Percentiles rank a stretch among this genome's conserved stretches.
Conservation (phyloP, 2,113 vertebrate genomes). For the Tympanuchus pallidicinctus region DNA sequence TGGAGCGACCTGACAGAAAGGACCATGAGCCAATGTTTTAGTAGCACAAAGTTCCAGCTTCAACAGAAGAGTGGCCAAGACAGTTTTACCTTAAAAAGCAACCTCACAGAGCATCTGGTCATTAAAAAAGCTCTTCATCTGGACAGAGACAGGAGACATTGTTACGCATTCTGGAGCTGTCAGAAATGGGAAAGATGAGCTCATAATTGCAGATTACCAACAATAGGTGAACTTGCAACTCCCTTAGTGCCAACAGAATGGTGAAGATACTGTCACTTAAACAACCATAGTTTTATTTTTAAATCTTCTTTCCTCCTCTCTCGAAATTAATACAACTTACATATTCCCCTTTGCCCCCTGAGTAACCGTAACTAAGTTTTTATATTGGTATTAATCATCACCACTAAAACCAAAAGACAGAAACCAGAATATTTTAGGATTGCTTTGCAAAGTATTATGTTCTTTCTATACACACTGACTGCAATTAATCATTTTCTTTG, state of each 20-base stretch:
- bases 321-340: slow-evolving; percentile 30
- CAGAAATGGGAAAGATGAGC: not conserved
- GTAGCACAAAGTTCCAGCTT: not conserved
- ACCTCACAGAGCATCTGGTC: not conserved
- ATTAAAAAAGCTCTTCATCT: not conserved
- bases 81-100: not conserved
- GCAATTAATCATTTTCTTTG: not conserved
- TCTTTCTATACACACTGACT: not conserved
- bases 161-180: not conserved
- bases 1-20: not conserved
- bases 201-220: accelerated
- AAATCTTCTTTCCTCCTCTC: slow-evolving; percentile 1
- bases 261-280: not conserved
- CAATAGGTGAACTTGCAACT: not conserved
- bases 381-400: not conserved
- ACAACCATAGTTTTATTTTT: not conserved
- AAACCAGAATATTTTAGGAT: slow-evolving; percentile 25
- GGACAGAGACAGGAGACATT: not conserved
- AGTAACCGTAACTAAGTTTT: not conserved
- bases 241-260: not conserved
- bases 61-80: not conserved
- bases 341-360: not conserved
- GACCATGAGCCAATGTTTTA: not conserved
- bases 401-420: not conserved
- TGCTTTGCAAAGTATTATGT: not conserved